Evolutionary conservation across 1,140 invertebrate genomes (phyloP), one percentile per base, ranked within the genome.

Genomic region (Camponotus floridanus): DNA sequence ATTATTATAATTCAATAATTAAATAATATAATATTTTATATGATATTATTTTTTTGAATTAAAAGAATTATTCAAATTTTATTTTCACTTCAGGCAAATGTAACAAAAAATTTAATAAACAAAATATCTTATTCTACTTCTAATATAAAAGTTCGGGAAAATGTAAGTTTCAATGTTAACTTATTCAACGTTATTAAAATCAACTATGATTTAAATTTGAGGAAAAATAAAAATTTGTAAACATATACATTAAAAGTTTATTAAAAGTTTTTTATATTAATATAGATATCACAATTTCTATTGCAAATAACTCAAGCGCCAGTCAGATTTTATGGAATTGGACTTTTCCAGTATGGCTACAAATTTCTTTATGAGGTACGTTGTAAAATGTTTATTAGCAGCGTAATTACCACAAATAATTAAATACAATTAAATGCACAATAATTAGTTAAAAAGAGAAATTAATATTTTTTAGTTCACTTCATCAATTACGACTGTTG

Each of bases 291-390:
- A 2, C 48, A 59, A 3, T 31, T 83, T 13, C n/a, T 57, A 31
- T 73, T 61, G 6, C 51, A 59, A 61, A 61, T 45, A 42, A 7
- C 15, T 57, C n/a, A 26, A 26, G 15, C 31, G 39, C 78, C 48
- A 21, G 15, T 71, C 13, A 71, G 2, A 83, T 73, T 83, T 5
- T 26, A 8, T 4, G 67, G 67, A 57, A 42, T 57, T 3, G 79
- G 79, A 42, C 36, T 83, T 33, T 73, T 83, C 3, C 36, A 57
- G n/a, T 83, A 73, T 71, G 55, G 67, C 1, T 71, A 31, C 5
- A 59, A 83, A 45, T 73, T 61, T 42, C 26, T 80, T 48, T 15
- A 51, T 6, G 15, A 1, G 45, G 62, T 80, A 65, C 0, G 48
- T 76, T 42, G 5, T 61, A 59, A 15, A 45, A 61, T 11, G 31